A percentile compares a stretch with the other conserved stretches of the same genome.
phyloP scores from a whole-genome alignment of 2,113 vertebrate genomes.

The Corythornis madagascariensis region DNA sequence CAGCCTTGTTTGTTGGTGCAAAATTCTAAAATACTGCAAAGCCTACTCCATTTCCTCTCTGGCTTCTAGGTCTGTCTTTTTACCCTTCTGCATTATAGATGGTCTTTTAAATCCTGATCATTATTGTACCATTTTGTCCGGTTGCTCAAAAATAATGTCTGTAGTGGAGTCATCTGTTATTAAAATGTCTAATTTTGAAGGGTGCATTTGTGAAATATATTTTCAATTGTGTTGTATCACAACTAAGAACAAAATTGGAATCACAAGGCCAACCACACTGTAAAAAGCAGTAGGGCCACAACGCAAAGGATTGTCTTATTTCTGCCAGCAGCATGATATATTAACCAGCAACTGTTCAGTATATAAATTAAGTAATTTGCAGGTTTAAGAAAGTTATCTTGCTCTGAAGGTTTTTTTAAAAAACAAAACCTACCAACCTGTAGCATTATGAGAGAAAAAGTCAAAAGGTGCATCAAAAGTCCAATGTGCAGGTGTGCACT shows the following conservation, averaged over 20 bases:
- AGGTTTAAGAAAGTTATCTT: neutral
- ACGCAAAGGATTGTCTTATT: neutral
- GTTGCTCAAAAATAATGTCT: neutral
- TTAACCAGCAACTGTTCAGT: neutral
- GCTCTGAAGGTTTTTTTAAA: neutral
- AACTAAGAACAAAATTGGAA: neutral
- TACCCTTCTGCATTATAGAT: neutral
- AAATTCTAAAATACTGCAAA: neutral
- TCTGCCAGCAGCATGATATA: neutral
- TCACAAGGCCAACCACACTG: neutral
- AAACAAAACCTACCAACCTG: neutral
- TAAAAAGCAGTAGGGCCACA: neutral
- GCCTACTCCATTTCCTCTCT: neutral
- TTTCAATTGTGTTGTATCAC: neutral
- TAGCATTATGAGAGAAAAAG: neutral
- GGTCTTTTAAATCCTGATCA: neutral
- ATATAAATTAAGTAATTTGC: neutral
- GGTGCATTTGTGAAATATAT: neutral
- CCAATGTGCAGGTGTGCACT: neutral
- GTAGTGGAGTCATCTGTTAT: neutral
- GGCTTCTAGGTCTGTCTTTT: neutral
- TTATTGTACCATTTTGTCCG: neutral
- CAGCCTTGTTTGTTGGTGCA: neutral
- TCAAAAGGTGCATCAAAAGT: neutral
- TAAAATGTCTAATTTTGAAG: neutral